A percentile compares a stretch with the other conserved stretches of the same genome.
Evolutionary conservation across 2,797 vertebrate genomes (phyloP).

Genomic region (Pipistrellus kuhlii): DNA sequence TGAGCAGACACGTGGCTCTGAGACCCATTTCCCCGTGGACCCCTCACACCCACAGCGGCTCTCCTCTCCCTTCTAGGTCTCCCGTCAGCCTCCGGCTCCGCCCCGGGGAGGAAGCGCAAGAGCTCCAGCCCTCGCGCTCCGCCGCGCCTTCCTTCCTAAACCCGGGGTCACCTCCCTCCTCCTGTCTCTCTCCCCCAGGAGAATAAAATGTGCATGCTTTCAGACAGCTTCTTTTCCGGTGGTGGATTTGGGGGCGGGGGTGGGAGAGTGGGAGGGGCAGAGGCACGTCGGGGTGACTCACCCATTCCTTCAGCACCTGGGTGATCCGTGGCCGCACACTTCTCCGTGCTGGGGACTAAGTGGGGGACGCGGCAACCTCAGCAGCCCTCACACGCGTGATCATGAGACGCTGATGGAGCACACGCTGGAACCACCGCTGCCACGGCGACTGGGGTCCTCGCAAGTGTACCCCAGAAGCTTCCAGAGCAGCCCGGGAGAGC

Average conservation of each 20-base stretch:
- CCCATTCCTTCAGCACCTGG: background rate
- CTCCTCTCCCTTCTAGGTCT: slow-evolving; percentile 16
- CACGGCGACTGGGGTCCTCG: background rate
- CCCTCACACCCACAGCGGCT: background rate
- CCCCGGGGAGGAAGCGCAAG: background rate
- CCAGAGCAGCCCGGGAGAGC: background rate
- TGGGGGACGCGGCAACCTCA: background rate
- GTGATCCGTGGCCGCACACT: background rate
- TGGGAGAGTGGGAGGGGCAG: too few relatives aligned
- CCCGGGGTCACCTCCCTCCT: background rate
- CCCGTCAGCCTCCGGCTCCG: background rate
- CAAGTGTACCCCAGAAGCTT: background rate
- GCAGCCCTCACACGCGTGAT: background rate
- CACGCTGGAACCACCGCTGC: background rate
- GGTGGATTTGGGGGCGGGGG: background rate
- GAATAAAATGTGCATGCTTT: slow-evolving; percentile 50
- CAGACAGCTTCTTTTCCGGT: background rate
- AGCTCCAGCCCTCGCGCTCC: background rate
- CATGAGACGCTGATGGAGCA: background rate
- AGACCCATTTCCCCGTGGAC: background rate
- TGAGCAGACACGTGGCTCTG: background rate
- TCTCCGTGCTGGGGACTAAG: too few relatives aligned
- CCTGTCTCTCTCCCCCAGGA: background rate
- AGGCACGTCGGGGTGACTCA: too few relatives aligned
- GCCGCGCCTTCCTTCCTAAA: background rate